Evolutionary conservation across 30 jellyfish, hydroid and myxozoan species (phyloP), one percentile per base, ranked within the genome.

Genomic region (Cassiopea xamachana): DNA sequence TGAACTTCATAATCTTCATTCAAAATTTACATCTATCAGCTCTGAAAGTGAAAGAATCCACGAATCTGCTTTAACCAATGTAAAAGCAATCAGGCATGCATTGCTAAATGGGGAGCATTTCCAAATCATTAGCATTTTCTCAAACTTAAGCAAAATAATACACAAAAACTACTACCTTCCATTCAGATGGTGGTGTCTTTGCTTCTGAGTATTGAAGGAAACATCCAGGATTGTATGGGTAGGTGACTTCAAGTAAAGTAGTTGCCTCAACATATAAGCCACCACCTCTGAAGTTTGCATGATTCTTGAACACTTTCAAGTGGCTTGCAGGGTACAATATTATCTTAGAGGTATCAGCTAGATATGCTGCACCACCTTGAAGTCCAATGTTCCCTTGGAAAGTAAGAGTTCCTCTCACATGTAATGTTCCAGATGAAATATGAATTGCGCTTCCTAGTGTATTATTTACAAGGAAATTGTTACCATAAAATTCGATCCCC

Each of bases 201-300:
- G 97, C 92, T 48, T 71, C 87, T 44, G 86, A 67, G 51, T 80
- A 90, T 79, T 90, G 97, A 44, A 90, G 84, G 48, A 90, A 90
- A 77, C 97, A 90, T 9, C 92, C 88, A 58, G 97, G 97, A 55
- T 90, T 90, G 83, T 80, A 90, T 7, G 97, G 97, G 73, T 90
- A 90, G 47, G 81, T 81, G 7, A 91, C 85, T 82, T 90, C 97
- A 0, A 46, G 88, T 16, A 80, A 71, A 49, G 90, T 75, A 17
- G 91, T 74, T 72, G 97, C 90, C 55, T 90, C 89, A 48, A 82
- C 97, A 48, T 81, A 90, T 6, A 90, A 68, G 1, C 92, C 97
- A 16, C 92, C 97, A 19, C 97, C 97, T 27, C 89, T 64, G 87
- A 90, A 80, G 44, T 90, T 91, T 44, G 97, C 92, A 80, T 82